A percentile compares a stretch with the other conserved stretches of the same genome.
Conservation (phyloP, 2,113 vertebrate species). For the Plestiodon gilberti region DNA sequence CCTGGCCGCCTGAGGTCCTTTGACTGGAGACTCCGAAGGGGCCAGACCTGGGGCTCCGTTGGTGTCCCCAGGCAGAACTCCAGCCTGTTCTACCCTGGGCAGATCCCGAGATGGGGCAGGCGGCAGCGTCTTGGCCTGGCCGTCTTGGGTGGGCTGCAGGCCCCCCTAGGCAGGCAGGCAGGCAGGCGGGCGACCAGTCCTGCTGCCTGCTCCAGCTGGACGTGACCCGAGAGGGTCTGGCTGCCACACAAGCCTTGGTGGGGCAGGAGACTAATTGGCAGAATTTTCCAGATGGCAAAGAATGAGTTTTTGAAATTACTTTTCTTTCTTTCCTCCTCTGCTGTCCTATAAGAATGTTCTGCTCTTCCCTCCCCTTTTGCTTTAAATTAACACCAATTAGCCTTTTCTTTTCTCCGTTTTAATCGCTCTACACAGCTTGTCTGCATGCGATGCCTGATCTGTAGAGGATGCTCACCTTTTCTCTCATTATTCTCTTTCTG, state of each 20-base stretch:
- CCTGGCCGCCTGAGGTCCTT: neutral
- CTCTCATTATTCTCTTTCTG: slow-evolving; percentile 86
- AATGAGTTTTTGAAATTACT: neutral
- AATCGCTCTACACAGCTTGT: slow-evolving; percentile 17
- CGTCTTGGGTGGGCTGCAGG: neutral
- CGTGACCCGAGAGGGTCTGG: neutral
- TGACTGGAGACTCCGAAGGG: too few species aligned
- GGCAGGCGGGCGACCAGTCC: neutral
- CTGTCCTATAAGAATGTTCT: slow-evolving; percentile 47
- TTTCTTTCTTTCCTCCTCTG: slow-evolving; percentile 47
- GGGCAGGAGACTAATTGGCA: slow-evolving; percentile 1
- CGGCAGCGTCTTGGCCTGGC: neutral
- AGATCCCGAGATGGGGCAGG: neutral
- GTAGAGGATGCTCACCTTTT: slow-evolving; percentile 52
- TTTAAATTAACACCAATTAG: neutral
- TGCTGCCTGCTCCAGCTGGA: neutral
- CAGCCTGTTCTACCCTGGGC: neutral
- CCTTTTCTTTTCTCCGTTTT: slow-evolving; percentile 37
- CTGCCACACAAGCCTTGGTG: slow-evolving; percentile 3
- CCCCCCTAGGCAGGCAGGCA: too few species aligned
- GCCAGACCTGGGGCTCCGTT: neutral
- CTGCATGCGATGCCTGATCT: slow-evolving; percentile 26
- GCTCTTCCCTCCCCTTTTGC: neutral
- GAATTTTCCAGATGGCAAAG: neutral
- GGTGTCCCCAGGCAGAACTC: neutral